These are phyloP conservation scores for Pantala flavescens DNA, from an alignment of 1,140 invertebrate species.

Conservation along the genomic window DNA sequence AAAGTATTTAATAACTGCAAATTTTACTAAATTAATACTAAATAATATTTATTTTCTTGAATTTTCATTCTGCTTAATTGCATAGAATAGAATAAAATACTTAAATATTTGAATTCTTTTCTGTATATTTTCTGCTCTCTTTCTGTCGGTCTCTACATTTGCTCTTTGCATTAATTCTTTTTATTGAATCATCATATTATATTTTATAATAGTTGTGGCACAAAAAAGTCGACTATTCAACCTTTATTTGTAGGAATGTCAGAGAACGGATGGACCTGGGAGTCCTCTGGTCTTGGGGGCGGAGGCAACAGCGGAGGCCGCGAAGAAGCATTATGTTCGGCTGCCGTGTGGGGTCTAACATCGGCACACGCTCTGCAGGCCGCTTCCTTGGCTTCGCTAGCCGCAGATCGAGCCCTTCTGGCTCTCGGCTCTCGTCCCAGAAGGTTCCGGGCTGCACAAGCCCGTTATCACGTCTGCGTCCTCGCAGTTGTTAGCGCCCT, in stretches of 20 bases:
- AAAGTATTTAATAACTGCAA: too few species aligned
- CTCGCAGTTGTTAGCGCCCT: conserved; percentile 39
- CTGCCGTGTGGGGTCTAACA: conserved; percentile 39
- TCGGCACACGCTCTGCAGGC: conserved; percentile 43
- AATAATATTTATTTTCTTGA: too few species aligned
- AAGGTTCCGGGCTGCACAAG: conserved; percentile 38
- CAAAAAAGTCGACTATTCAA: too few species aligned
- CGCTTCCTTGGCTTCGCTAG: conserved; percentile 39
- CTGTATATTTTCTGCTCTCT: too few species aligned
- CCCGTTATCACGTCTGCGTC: conserved; percentile 43
- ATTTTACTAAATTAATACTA: too few species aligned
- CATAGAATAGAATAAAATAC: too few species aligned
- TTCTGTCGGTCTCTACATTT: too few species aligned
- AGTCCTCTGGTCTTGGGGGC: not conserved
- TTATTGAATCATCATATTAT: too few species aligned
- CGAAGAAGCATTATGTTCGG: conserved; percentile 31
- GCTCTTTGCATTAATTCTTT: too few species aligned
- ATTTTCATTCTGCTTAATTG: too few species aligned
- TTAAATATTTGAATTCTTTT: too few species aligned
- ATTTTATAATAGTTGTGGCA: too few species aligned
- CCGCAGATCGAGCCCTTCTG: conserved; percentile 37
- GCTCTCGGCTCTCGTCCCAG: conserved; percentile 37
- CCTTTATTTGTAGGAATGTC: not conserved
- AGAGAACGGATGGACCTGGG: not conserved
- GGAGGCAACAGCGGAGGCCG: conserved; percentile 24